Conservation (phyloP, 1,140 invertebrate species). For the Pteromalus puparum region DNA sequence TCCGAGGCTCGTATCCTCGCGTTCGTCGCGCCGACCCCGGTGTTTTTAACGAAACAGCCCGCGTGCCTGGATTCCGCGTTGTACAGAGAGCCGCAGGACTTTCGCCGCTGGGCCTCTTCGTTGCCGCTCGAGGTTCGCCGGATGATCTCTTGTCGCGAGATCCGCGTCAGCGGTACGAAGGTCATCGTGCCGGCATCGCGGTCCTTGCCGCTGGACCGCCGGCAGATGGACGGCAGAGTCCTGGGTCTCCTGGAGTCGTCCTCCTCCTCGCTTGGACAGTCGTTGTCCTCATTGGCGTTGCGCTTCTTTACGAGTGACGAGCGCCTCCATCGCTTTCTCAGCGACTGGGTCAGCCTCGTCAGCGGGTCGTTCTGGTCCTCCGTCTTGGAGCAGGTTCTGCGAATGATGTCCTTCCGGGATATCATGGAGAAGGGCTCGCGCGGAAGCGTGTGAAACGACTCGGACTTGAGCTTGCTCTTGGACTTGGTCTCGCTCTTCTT, state of each 20-base stretch:
- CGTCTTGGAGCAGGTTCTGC: slow-evolving; percentile 55
- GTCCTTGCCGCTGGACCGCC: slow-evolving; percentile 44
- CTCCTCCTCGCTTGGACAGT: neutral
- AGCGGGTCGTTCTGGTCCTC: slow-evolving; percentile 51
- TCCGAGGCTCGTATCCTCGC: slow-evolving; percentile 42
- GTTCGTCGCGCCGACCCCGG: neutral
- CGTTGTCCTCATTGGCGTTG: neutral
- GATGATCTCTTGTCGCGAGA: slow-evolving; percentile 70
- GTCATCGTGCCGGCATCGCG: slow-evolving; percentile 37
- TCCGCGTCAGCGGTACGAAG: slow-evolving; percentile 43
- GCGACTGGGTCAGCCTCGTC: slow-evolving; percentile 54
- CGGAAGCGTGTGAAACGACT: slow-evolving; percentile 56
- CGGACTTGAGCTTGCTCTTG: slow-evolving; percentile 48
- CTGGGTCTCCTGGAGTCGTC: slow-evolving; percentile 53
- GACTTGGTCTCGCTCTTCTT: slow-evolving; percentile 29
- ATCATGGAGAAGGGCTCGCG: slow-evolving; percentile 54
- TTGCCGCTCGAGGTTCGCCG: slow-evolving; percentile 60
- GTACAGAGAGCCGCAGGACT: slow-evolving; percentile 14
- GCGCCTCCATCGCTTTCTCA: slow-evolving; percentile 50
- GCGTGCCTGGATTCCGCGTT: slow-evolving; percentile 22
- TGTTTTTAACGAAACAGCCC: slow-evolving; percentile 57
- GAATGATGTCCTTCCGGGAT: slow-evolving; percentile 65
- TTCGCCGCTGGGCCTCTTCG: neutral
- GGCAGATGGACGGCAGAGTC: slow-evolving; percentile 65
- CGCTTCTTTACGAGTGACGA: slow-evolving; percentile 18